Evolutionary conservation across 2,113 vertebrate genomes (phyloP), one percentile per base, ranked within the genome.

Genomic region (rabbit (Oryctolagus cuniculus)): DNA sequence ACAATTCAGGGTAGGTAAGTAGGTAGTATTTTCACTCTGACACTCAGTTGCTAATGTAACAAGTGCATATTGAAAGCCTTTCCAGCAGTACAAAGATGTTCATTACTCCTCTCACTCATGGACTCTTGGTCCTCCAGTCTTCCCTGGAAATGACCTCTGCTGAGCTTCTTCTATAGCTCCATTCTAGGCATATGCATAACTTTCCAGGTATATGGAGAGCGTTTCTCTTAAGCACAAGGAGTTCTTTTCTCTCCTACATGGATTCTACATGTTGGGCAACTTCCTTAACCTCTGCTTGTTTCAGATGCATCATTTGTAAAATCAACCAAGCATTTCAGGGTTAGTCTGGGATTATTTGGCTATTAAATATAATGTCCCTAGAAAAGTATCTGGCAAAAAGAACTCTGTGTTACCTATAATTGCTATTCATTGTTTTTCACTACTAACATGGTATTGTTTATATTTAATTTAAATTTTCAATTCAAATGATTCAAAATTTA

Each of bases 381-480:
- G 3, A 55, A 95, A 61, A 81, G 19, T 13, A 10, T 78, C 22
- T 77, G 16, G 3, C 64, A 87, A n/a, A 69, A 63, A 25, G 12
- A 17, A 2, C 6, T 67, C 2, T 70, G 3, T 58, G 3, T 72
- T 31, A 88, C 27, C 79, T 64, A n/a, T 83, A 36, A 85, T 64
- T 85, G 38, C 25, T 74, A 11, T 83, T 86, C 38, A 89, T 2
- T 31, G 15, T 36, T 82, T 34, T 55, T 6, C 44, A 44, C 44
- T 44, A 44, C 44, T 44, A 44, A 44, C 6, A 44, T 44, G 44
- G 44, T 8, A 44, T 44, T 44, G 6, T 44, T 44, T 44, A 44
- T 44, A 7, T 44, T 44, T 44, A 44, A 82, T 90, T 94, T 79
- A 80, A 81, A 80, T 55, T 73, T 78, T 93, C 17, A 86, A 78